Evolutionary conservation across 1,140 invertebrate species (phyloP), one percentile per base, ranked within the genome.

Genomic region (Epicauta chinensis): DNA sequence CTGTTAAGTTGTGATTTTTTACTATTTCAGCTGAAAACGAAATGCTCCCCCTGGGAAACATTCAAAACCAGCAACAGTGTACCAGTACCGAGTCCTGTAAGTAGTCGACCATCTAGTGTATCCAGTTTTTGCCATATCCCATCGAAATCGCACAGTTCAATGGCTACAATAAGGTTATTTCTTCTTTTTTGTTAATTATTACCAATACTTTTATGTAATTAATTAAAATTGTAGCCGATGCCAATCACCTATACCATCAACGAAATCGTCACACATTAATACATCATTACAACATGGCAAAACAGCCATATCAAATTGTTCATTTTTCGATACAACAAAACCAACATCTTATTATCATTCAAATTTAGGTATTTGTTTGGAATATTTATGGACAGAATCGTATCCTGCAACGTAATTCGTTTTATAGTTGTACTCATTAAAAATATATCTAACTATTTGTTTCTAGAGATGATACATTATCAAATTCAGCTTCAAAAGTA

Each of bases 351-450:
- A 61, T 38, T 30, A 61, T n/a, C 50, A 37, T 15, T 49, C 61
- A 11, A 84, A 83, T 51, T 91, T 91, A 1, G 84, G 89, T 59
- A 75, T 93, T 41, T 93, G 90, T 68, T 73, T 95, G 13, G 91
- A 95, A 64, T 85, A 90, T 60, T 73, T 93, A 12, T 95, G 91
- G 91, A 88, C 84, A 0, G 91, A 94, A 64, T 83, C 73, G 54
- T 73, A 45, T 43, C 53, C 53, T 13, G 34, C 43, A 29, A 55
- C 59, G 59, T 65, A 59, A 55, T 54, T 47, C n/a, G n/a, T n/a
- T n/a, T n/a, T n/a, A n/a, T n/a, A n/a, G n/a, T n/a, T n/a, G n/a
- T n/a, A n/a, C n/a, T n/a, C n/a, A n/a, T n/a, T n/a, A n/a, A n/a
- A n/a, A n/a, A n/a, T n/a, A n/a, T n/a, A n/a, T n/a, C n/a, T n/a